Conservation (phyloP, 30 jellyfish, hydroid and myxozoan genomes). For the Nemopilema nomurai region DNA sequence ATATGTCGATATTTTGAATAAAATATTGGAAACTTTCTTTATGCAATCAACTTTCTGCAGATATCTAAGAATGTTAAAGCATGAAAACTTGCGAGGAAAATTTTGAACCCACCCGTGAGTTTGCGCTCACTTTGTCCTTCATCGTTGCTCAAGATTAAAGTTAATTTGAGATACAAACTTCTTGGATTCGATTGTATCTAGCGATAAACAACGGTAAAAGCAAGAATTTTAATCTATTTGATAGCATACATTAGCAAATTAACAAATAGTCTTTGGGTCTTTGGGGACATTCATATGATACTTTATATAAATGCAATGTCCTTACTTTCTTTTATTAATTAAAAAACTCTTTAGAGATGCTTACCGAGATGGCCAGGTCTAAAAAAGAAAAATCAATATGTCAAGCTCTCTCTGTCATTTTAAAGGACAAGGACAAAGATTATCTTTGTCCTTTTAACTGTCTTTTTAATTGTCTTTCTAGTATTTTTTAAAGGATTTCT, state of each 20-base stretch:
- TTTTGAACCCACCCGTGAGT: conserved; percentile 20
- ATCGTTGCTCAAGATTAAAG: conserved; percentile 29
- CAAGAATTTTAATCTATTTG: not conserved
- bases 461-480: too few species aligned
- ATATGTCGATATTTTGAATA: too few species aligned
- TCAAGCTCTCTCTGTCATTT: not conserved
- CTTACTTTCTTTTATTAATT: too few species aligned
- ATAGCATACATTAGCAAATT: too few species aligned
- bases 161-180: conserved; percentile 64
- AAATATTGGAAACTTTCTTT: too few species aligned
- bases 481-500: too few species aligned
- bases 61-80: not conserved
- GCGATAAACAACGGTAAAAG: not conserved
- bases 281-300: too few species aligned
- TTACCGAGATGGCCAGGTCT: conserved; percentile 63
- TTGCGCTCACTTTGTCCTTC: conserved; percentile 38
- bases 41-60: too few species aligned
- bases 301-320: too few species aligned
- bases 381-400: conserved; percentile 17
- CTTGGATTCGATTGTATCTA: conserved; percentile 72
- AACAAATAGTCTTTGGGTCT: too few species aligned
- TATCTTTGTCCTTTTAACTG: too few species aligned
- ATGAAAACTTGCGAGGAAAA: not conserved
- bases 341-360: not conserved
- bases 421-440: too few species aligned